Percentiles rank a stretch among this genome's conserved stretches.
Evolutionary conservation across 2,888 invertebrate species (phyloP).

Genomic region (Stratiomys singularior): DNA sequence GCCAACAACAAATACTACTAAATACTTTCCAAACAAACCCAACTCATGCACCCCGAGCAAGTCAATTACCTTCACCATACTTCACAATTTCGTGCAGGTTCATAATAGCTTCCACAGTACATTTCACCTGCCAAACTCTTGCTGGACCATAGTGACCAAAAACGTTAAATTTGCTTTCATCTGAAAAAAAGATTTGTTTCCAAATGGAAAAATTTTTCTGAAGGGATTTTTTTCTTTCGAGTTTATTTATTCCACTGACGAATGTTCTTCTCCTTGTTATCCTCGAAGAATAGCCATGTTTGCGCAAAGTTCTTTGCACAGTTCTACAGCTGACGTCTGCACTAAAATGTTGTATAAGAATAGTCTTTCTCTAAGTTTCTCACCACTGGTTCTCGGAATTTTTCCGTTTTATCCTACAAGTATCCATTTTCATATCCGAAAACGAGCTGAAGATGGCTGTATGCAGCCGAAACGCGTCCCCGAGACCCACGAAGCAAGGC

Average conservation of each 20-base stretch:
- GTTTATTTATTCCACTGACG: neutral
- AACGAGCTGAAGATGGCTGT: too few relatives aligned
- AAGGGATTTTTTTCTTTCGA: neutral
- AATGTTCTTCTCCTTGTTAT: neutral
- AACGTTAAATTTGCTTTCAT: too few relatives aligned
- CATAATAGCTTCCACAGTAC: neutral
- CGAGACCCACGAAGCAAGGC: too few relatives aligned
- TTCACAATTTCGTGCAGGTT: neutral
- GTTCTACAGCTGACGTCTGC: neutral
- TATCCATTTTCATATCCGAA: too few relatives aligned
- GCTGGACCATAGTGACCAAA: neutral
- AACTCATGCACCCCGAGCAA: conserved; percentile 4
- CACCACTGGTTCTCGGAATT: neutral
- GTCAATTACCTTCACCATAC: neutral
- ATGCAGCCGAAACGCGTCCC: too few relatives aligned
- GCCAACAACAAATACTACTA: neutral
- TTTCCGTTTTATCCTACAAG: too few relatives aligned
- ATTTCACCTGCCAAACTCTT: neutral
- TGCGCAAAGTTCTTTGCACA: neutral
- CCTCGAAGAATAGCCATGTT: neutral
- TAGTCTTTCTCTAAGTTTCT: neutral
- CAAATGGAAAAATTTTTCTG: too few relatives aligned
- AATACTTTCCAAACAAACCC: neutral
- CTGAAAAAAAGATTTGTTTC: too few relatives aligned
- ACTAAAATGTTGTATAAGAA: neutral